phyloP scores from a whole-genome alignment of 2,113 vertebrate species.

The Tapirus terrestris region DNA sequence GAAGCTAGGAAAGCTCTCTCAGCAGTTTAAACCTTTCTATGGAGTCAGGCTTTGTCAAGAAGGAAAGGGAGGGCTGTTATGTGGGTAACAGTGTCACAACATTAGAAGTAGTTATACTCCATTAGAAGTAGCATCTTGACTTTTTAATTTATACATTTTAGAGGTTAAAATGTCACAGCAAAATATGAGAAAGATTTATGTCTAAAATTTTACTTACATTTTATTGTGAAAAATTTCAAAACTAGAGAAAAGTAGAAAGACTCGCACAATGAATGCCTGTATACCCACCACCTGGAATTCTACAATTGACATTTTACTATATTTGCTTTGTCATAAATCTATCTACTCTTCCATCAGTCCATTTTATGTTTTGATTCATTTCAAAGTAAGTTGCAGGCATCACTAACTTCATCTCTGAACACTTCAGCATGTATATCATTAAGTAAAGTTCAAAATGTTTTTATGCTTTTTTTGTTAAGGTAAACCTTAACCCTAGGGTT shows the following conservation, averaged over 20 bases:
- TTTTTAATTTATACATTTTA: not conserved
- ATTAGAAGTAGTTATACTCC: not conserved
- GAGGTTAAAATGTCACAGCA: not conserved
- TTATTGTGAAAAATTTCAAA: not conserved
- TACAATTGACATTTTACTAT: not conserved
- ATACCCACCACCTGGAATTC: not conserved
- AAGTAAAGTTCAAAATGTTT: not conserved
- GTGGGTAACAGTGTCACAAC: not conserved
- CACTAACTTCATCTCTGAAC: not conserved
- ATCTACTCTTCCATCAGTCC: not conserved
- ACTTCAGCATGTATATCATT: not conserved
- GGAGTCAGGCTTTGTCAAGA: not conserved
- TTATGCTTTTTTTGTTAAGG: not conserved
- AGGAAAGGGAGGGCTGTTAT: not conserved
- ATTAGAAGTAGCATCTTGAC: not conserved
- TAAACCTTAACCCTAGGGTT: no score
- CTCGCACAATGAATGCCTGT: not conserved
- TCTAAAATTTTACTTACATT: not conserved
- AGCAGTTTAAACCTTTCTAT: not conserved
- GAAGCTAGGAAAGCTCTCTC: not conserved
- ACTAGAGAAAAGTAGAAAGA: not conserved
- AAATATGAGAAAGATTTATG: not conserved
- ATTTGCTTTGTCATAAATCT: not conserved
- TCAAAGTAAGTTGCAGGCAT: not conserved
- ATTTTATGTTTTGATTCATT: not conserved